phyloP scores from a whole-genome alignment of 2,888 invertebrate genomes.

The Deilephila porcellus region DNA sequence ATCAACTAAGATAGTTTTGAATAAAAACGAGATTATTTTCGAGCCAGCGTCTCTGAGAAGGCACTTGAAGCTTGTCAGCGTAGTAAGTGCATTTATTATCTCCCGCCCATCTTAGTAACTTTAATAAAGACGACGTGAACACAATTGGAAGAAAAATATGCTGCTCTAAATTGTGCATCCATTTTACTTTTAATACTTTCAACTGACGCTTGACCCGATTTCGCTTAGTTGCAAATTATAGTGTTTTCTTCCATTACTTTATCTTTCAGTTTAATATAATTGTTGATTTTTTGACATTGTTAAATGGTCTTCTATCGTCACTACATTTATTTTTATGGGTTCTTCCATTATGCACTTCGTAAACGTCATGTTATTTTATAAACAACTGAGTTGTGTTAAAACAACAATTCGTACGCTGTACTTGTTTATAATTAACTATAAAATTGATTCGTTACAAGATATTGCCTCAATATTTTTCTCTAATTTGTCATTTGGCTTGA shows the following conservation, averaged over 20 bases:
- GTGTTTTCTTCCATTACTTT: neutral
- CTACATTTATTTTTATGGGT: too few relatives aligned
- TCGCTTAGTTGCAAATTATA: neutral
- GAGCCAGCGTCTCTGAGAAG: neutral
- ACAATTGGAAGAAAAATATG: neutral
- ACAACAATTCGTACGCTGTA: too few relatives aligned
- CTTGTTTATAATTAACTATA: too few relatives aligned
- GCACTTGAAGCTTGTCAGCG: neutral
- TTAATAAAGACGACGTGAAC: constrained; percentile 1
- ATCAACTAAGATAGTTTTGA: neutral
- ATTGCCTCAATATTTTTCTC: neutral
- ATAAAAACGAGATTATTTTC: constrained; percentile 6
- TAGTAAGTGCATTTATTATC: constrained; percentile 9
- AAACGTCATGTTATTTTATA: too few relatives aligned
- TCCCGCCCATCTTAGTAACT: constrained; percentile 13
- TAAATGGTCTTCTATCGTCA: too few relatives aligned
- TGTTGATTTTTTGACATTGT: too few relatives aligned
- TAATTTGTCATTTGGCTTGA: neutral
- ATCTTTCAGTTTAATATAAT: neutral
- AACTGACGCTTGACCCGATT: neutral
- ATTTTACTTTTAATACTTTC: neutral
- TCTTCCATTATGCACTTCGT: too few relatives aligned
- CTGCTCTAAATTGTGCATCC: neutral
- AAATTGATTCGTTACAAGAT: too few relatives aligned
- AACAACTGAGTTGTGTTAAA: too few relatives aligned